phyloP scores from a whole-genome alignment of 2,113 vertebrate species.

The Recurvirostra avosetta region DNA sequence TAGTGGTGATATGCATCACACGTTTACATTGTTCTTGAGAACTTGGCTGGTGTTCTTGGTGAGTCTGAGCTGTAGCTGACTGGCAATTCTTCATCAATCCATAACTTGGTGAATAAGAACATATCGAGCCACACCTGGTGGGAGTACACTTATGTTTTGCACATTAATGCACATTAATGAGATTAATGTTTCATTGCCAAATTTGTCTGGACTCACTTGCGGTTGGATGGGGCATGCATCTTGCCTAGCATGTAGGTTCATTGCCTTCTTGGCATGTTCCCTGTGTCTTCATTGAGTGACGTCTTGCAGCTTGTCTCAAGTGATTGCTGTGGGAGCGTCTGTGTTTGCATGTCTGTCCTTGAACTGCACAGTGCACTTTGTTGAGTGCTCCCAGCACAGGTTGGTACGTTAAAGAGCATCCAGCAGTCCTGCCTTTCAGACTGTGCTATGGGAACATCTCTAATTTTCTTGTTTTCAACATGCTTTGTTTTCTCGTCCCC shows the following conservation, averaged over 20 bases:
- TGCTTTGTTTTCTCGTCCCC: not conserved
- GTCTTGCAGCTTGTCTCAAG: not conserved
- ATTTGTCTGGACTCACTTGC: not conserved
- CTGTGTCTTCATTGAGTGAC: not conserved
- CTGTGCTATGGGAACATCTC: not conserved
- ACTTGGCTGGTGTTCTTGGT: not conserved
- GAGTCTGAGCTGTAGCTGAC: not conserved
- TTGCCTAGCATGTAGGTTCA: not conserved
- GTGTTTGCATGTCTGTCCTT: not conserved
- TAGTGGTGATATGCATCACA: not conserved
- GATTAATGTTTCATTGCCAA: not conserved
- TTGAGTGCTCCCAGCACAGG: not conserved
- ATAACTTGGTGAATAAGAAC: not conserved
- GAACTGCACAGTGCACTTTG: not conserved
- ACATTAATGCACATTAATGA: not conserved
- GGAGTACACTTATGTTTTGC: not conserved
- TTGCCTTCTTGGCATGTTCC: not conserved
- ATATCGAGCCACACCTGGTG: not conserved
- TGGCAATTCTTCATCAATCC: not conserved
- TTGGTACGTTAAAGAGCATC: not conserved
- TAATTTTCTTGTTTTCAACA: fast-evolving
- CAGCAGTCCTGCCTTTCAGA: not conserved
- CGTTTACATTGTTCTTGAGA: not conserved
- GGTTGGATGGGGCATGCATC: not conserved
- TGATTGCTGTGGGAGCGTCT: not conserved